Percentiles rank a stretch among this genome's conserved stretches.
phyloP scores from a whole-genome alignment of 2,113 vertebrate species.

The Myotis lucifugus region DNA sequence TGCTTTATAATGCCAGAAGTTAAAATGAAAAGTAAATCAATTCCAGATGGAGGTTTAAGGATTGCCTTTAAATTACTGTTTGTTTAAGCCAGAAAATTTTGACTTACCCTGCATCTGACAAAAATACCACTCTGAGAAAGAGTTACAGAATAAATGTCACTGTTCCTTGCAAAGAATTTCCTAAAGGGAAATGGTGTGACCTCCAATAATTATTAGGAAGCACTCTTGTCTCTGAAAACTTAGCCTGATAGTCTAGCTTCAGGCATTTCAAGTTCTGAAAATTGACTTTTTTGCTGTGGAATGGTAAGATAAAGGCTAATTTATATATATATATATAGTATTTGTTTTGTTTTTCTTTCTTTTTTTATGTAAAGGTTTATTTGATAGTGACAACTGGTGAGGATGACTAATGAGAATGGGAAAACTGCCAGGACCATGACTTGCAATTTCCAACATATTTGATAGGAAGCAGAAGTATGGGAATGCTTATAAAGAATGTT shows the following conservation, averaged over 20 bases:
- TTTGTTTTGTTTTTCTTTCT: background rate
- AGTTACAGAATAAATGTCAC: background rate
- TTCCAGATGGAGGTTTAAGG: slow-evolving; percentile 50
- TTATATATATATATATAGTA: background rate
- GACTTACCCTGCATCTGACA: slow-evolving; percentile 22
- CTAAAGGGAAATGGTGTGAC: slow-evolving; percentile 29
- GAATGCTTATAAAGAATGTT: background rate
- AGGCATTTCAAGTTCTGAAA: background rate
- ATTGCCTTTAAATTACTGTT: slow-evolving; percentile 61
- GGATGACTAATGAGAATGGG: background rate
- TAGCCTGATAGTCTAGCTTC: background rate
- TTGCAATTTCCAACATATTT: background rate
- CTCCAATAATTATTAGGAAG: slow-evolving; percentile 2
- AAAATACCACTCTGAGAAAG: slow-evolving; percentile 36
- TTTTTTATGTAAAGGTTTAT: background rate
- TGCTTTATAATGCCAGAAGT: slow-evolving; percentile 50
- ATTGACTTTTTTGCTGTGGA: background rate
- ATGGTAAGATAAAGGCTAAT: background rate
- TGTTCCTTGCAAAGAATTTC: background rate
- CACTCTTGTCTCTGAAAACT: background rate
- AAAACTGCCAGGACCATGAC: background rate
- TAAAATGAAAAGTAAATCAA: slow-evolving; percentile 68
- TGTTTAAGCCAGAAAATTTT: slow-evolving; percentile 55
- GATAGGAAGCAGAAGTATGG: background rate
- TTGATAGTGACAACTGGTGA: background rate